Base-by-base conservation (phyloP, 2,113 vertebrate species). In the Mastomys coucha region DNA sequence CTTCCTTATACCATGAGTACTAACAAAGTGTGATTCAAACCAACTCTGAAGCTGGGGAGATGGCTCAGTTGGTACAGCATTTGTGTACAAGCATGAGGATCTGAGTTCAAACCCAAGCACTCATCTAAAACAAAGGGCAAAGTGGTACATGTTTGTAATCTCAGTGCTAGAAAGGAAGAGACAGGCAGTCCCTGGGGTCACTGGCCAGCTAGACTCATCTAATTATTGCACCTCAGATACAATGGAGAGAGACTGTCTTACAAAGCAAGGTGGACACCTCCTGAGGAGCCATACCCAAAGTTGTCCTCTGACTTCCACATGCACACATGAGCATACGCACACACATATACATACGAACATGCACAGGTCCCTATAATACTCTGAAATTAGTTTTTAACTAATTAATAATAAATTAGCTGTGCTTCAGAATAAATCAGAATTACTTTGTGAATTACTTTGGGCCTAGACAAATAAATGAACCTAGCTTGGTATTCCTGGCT, bases 361-460 rank as follows among this genome's bases (percentile, higher is more conserved):
- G 26, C 14, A 65, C 39, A 63, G 3, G 31, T 19, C 26, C 26
- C 39, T 9, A 65, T 19, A 5, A 63, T 39, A 26, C 22, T 28
- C n/a, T n/a, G 39, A 85, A 65, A 28, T 49, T 51, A 24, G 49
- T 69, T 39, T 73, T 81, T 58, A 14, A 81, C 39, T 56, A 56
- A 81, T 22, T 39, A 51, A 69, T 69, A 69, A 51, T 36, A 49
- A 87, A 51, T 49, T 70, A 75, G 77, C 45, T 93, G 42, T 4
- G 42, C 26, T 82, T 96, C 73, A 91, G 73, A 93, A 93, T 39
- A 91, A 81, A 89, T 72, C 22, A 19, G 80, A 84, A 70, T 84
- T 92, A 51, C 84, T 88, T 91, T 93, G 45, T 86, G 78, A 88
- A 85, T 91, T 86, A 60, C 20, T 91, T 80, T 88, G 22, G 39